Evolutionary conservation across 2,113 vertebrate genomes (phyloP).

Genomic region (Candoia aspera): DNA sequence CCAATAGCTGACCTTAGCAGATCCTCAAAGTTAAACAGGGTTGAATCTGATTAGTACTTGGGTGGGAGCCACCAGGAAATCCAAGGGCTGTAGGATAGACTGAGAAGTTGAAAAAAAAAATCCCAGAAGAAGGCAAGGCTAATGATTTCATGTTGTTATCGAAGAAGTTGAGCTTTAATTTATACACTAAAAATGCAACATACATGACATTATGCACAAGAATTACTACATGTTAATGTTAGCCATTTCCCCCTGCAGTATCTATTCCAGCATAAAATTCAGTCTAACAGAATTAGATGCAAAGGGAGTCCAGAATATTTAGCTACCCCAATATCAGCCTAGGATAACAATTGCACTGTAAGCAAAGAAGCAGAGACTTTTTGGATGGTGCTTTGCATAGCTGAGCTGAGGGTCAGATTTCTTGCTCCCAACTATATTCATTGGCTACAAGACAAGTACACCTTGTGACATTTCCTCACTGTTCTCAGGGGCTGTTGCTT

Average conservation of each 20-base stretch:
- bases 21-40: background rate
- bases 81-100: background rate
- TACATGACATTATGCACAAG: background rate
- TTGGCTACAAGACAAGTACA: background rate
- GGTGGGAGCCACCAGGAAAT: background rate
- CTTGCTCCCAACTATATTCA: background rate
- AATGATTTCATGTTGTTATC: background rate
- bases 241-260: background rate
- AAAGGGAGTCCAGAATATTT: background rate
- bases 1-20: background rate
- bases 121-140: background rate
- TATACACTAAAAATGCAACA: background rate
- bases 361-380: background rate
- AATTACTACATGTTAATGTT: background rate
- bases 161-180: background rate
- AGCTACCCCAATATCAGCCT: background rate
- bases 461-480: slow-evolving; percentile 21
- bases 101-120: too few relatives aligned
- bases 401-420: background rate
- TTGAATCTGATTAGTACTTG: background rate
- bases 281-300: background rate
- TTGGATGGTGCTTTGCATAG: too few relatives aligned
- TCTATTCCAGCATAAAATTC: background rate
- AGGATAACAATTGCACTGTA: background rate
- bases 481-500: background rate